Conservation (phyloP, 2,113 vertebrate species). For the Catagonus wagneri region DNA sequence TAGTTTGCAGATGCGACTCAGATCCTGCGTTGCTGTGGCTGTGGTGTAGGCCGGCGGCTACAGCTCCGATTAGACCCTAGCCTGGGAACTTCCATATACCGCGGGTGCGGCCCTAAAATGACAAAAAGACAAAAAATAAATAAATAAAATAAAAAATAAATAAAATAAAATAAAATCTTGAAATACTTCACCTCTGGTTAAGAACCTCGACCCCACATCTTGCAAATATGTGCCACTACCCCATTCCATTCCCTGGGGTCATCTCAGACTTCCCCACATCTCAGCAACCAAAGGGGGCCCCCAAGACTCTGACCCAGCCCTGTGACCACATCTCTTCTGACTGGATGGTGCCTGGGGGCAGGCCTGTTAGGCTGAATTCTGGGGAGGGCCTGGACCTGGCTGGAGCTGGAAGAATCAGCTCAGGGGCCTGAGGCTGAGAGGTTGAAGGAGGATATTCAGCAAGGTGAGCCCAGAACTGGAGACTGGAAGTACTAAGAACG, state of each 20-base stretch:
- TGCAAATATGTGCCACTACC: background rate
- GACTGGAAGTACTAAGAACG: background rate
- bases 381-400: background rate
- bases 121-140: too few species aligned
- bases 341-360: background rate
- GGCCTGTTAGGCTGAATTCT: background rate
- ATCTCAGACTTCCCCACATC: background rate
- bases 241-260: background rate
- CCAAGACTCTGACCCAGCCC: background rate
- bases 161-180: background rate
- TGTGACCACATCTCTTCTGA: background rate
- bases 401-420: background rate
- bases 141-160: background rate
- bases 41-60: too few species aligned
- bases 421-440: background rate
- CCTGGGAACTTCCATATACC: too few species aligned
- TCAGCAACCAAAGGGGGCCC: background rate
- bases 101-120: too few species aligned
- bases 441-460: background rate
- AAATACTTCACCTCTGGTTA: slow-evolving; percentile 5
- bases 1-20: too few species aligned
- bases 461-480: background rate
- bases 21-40: too few species aligned
- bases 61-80: too few species aligned
- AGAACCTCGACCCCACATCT: background rate